These are phyloP conservation scores for Patella ulyssiponensis DNA, from an alignment of 2,888 invertebrate genomes.

Conservation along the genomic window DNA sequence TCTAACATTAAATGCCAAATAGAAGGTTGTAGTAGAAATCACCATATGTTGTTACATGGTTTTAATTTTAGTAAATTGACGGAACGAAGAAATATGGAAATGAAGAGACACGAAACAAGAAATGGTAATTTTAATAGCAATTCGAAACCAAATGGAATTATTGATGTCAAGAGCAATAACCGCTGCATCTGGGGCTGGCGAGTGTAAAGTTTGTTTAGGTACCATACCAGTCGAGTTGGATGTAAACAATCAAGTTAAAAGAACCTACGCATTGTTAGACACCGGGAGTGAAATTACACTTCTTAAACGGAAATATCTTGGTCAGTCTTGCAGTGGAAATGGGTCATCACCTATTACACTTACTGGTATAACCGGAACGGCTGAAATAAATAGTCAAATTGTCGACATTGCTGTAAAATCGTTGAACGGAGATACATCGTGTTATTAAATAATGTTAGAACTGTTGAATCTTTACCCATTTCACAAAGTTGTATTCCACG, in stretches of 20 bases:
- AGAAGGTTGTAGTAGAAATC: neutral
- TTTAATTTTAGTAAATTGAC: neutral
- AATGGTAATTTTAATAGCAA: no score
- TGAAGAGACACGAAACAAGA: neutral
- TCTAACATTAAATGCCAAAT: neutral
- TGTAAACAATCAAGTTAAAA: neutral
- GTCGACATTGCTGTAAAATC: neutral
- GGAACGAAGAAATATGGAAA: neutral
- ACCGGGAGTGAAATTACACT: neutral
- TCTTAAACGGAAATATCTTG: neutral
- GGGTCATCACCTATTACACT: neutral
- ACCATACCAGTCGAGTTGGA: neutral
- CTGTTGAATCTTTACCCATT: neutral
- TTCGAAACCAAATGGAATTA: neutral
- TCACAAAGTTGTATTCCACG: neutral
- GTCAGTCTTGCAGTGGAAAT: neutral
- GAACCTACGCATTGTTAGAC: neutral
- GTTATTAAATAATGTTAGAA: neutral
- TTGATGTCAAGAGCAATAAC: neutral
- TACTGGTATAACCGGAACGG: neutral
- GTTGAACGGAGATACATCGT: neutral
- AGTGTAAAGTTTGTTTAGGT: neutral
- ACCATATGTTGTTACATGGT: neutral
- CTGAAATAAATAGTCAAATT: constrained; percentile 3
- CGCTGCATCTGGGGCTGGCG: constrained; percentile 1